These are phyloP conservation scores for Drosophila melanogaster DNA, from an alignment of 1,140 invertebrate species.

Conservation along the genomic window DNA sequence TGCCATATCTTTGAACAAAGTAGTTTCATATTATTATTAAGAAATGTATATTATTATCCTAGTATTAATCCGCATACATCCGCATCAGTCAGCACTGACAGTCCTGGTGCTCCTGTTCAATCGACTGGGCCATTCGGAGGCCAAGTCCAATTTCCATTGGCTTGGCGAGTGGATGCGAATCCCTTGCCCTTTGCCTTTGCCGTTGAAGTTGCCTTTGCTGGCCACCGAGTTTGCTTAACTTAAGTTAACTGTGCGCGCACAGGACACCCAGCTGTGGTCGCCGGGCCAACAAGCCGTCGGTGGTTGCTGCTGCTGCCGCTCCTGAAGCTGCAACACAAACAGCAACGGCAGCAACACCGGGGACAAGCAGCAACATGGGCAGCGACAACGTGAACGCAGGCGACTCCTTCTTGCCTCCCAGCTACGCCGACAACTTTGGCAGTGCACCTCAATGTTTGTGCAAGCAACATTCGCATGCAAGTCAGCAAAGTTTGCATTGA, in stretches of 20 bases:
- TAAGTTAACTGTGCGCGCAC: constrained; percentile 75
- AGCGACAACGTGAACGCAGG: constrained; percentile 10
- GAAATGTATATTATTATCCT: too few species aligned
- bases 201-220: neutral
- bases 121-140: constrained; percentile 28
- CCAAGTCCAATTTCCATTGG: constrained; percentile 45
- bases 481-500: constrained; percentile 84
- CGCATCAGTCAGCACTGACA: constrained; percentile 13
- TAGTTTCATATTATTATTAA: too few species aligned
- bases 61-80: too few species aligned
- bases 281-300: constrained; percentile 75
- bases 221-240: constrained; percentile 78
- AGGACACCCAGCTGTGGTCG: constrained; percentile 80
- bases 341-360: constrained; percentile 54
- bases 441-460: constrained; percentile 82
- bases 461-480: constrained; percentile 83
- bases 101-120: constrained; percentile 36
- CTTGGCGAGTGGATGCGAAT: constrained; percentile 20
- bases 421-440: constrained; percentile 72
- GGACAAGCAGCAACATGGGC: constrained; percentile 57
- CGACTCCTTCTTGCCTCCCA: constrained; percentile 40
- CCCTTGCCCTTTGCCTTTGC: constrained; percentile 34
- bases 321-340: constrained; percentile 66
- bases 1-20: too few species aligned
- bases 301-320: constrained; percentile 55